phyloP scores from a whole-genome alignment of 2,113 vertebrate species.

The Ctenomys sociabilis region DNA sequence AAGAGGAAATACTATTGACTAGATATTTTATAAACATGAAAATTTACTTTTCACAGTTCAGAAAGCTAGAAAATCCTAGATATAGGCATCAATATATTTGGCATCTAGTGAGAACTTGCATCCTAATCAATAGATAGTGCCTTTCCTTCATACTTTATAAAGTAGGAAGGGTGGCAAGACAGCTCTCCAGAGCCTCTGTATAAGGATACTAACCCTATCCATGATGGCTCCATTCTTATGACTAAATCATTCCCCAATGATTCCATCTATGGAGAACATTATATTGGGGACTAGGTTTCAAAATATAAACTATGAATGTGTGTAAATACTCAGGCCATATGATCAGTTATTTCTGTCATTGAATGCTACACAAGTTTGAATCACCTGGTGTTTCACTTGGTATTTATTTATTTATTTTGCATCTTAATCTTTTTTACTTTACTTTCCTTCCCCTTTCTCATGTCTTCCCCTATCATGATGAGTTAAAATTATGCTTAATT shows the following conservation, averaged over 20 bases:
- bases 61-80: neutral
- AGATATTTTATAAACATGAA: neutral
- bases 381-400: neutral
- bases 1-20: neutral
- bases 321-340: neutral
- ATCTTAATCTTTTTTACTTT: too few relatives aligned
- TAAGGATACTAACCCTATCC: neutral
- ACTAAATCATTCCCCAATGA: neutral
- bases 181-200: neutral
- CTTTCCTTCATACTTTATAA: neutral
- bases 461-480: neutral
- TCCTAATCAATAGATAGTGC: neutral
- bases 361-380: neutral
- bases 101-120: neutral
- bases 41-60: neutral
- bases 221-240: neutral
- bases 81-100: neutral
- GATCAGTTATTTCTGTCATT: neutral
- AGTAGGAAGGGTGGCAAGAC: neutral
- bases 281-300: neutral
- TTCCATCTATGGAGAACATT: neutral
- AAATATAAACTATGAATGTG: neutral
- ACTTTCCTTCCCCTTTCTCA: too few relatives aligned
- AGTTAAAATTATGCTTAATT: neutral
- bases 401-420: too few relatives aligned